Evolutionary conservation across 2,797 vertebrate genomes (phyloP).

Genomic region (Simalia tracyae): DNA sequence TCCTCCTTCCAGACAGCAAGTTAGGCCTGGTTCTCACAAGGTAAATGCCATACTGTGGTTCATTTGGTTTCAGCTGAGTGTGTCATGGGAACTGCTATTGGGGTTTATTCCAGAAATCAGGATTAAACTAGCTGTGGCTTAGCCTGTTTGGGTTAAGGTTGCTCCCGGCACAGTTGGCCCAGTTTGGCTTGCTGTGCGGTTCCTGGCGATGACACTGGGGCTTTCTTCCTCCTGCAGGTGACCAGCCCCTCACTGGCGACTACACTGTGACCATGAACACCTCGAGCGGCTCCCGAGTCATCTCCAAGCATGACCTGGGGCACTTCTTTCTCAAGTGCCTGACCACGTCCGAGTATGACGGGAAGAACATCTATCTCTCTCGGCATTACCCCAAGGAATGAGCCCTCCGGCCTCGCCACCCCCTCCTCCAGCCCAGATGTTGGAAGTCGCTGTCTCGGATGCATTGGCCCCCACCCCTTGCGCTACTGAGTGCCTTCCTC

Average conservation of each 20-base stretch:
- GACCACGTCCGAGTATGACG: conserved; percentile 79
- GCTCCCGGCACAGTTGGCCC: neutral
- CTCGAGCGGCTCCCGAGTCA: conserved; percentile 75
- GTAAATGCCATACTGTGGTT: neutral
- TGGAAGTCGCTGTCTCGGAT: neutral
- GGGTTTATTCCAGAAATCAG: neutral
- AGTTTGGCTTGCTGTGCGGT: too few species aligned
- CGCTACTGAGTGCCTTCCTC: neutral
- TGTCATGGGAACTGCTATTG: neutral
- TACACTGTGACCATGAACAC: conserved; percentile 77
- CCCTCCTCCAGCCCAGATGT: neutral
- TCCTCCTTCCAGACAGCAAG: too few species aligned
- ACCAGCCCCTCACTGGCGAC: conserved; percentile 81
- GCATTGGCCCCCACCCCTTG: too few species aligned
- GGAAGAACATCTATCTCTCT: conserved; percentile 81
- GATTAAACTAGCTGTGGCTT: neutral
- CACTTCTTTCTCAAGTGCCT: conserved; percentile 89
- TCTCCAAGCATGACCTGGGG: conserved; percentile 88
- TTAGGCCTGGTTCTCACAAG: neutral
- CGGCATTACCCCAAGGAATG: conserved; percentile 75
- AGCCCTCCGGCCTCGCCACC: neutral
- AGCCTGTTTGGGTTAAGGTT: neutral
- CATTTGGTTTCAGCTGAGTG: neutral
- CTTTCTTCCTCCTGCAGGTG: conserved; percentile 65
- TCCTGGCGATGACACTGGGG: neutral